Conservation (phyloP, 2,888 invertebrate species). For the Nymphalis urticae region DNA sequence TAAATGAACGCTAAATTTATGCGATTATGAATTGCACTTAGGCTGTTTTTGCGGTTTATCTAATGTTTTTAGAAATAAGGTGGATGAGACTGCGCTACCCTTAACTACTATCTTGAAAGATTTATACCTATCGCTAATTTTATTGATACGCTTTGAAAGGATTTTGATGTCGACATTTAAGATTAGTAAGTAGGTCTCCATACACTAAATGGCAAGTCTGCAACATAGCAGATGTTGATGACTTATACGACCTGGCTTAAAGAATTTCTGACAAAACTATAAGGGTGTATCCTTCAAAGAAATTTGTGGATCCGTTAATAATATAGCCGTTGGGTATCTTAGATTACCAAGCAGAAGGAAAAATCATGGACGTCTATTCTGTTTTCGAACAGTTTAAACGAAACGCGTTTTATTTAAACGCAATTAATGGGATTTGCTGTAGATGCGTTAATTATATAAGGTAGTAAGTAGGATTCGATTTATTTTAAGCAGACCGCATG, state of each 20-base stretch:
- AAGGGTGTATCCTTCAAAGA: no score
- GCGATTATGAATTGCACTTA: conserved; percentile 32
- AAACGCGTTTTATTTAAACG: background rate
- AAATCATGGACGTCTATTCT: no score
- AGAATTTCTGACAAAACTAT: no score
- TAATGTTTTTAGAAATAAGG: conserved; percentile 3
- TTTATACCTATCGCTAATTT: conserved; percentile 1
- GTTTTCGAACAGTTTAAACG: no score
- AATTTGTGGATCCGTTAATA: no score
- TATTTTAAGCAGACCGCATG: background rate
- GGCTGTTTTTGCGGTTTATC: conserved; percentile 16
- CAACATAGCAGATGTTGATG: no score
- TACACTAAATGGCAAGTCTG: no score
- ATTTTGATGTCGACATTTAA: background rate
- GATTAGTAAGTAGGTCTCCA: background rate
- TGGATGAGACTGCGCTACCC: conserved; percentile 6
- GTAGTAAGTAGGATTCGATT: background rate
- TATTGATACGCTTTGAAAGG: conserved; percentile 6
- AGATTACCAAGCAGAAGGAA: no score
- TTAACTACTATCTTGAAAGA: background rate
- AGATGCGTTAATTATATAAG: background rate
- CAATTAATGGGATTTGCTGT: background rate
- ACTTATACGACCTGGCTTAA: no score
- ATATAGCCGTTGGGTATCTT: no score
- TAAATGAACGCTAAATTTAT: conserved; percentile 24